A percentile compares a stretch with the other conserved stretches of the same genome.
phyloP scores from a whole-genome alignment of 1,140 invertebrate species.

The Calephelis nemesis region DNA sequence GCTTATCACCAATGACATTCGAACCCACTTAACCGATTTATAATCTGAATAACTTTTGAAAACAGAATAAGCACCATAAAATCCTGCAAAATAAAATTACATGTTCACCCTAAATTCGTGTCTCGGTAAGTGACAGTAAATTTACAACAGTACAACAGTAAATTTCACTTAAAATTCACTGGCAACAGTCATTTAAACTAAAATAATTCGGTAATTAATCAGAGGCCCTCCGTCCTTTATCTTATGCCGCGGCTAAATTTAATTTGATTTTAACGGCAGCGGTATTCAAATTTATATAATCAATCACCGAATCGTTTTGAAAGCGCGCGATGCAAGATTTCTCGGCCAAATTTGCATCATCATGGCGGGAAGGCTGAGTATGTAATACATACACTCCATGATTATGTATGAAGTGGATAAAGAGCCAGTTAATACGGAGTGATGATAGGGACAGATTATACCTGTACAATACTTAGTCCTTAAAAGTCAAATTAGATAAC shows the following conservation, averaged over 20 bases:
- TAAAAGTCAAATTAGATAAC: neutral
- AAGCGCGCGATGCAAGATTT: slow-evolving; percentile 73
- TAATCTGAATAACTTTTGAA: too few species aligned
- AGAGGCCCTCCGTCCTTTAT: slow-evolving; percentile 66
- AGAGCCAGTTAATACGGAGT: slow-evolving; percentile 9
- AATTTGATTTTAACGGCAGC: slow-evolving; percentile 70
- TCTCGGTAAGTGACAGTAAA: slow-evolving; percentile 9
- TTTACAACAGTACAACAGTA: slow-evolving; percentile 23
- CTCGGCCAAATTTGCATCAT: slow-evolving; percentile 73
- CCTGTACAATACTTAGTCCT: neutral
- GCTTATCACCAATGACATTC: too few species aligned
- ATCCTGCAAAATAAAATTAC: too few species aligned
- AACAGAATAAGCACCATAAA: too few species aligned
- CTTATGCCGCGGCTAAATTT: slow-evolving; percentile 70
- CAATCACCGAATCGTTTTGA: slow-evolving; percentile 76
- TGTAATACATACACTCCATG: slow-evolving; percentile 43
- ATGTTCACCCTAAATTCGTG: neutral
- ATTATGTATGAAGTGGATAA: slow-evolving; percentile 28
- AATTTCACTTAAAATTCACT: slow-evolving; percentile 28
- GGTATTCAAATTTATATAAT: slow-evolving; percentile 77
- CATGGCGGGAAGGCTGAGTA: slow-evolving; percentile 57
- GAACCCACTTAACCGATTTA: too few species aligned
- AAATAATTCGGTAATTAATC: slow-evolving; percentile 72
- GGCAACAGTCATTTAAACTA: slow-evolving; percentile 60
- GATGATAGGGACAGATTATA: neutral